These are phyloP conservation scores for Gadopsis marmoratus DNA, from an alignment of 2,797 vertebrate genomes.

Conservation along the genomic window DNA sequence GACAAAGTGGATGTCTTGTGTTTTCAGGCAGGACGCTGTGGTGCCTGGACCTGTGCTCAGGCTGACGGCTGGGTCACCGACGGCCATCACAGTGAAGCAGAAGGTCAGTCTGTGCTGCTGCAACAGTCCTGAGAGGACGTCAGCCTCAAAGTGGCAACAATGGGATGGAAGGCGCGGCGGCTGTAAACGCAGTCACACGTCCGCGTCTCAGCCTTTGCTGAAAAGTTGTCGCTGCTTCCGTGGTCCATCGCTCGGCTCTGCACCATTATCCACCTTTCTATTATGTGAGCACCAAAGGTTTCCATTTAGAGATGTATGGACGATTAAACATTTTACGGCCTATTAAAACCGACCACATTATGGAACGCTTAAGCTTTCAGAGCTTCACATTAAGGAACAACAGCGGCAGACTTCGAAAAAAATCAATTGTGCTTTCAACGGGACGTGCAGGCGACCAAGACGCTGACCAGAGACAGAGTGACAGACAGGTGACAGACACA, in stretches of 20 bases:
- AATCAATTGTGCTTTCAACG: background rate
- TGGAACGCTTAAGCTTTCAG: slow-evolving; percentile 1
- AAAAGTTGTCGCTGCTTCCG: background rate
- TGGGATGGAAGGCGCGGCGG: background rate
- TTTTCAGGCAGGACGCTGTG: too few relatives aligned
- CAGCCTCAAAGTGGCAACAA: too few relatives aligned
- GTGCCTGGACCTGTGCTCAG: too few relatives aligned
- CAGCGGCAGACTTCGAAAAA: background rate
- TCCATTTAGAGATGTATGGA: background rate
- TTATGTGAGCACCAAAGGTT: background rate
- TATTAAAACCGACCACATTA: background rate
- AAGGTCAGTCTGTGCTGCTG: background rate
- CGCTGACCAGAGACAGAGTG: background rate
- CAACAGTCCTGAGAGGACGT: background rate
- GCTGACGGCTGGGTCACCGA: too few relatives aligned
- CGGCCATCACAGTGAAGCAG: background rate
- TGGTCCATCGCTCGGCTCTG: background rate
- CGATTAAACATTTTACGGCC: slow-evolving; percentile 12
- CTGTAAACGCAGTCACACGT: background rate
- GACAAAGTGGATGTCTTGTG: background rate
- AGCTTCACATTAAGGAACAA: background rate
- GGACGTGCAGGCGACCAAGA: background rate
- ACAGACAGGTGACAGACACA: too few relatives aligned
- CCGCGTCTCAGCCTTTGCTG: background rate
- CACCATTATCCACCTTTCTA: slow-evolving; percentile 6